phyloP scores from a whole-genome alignment of 2,888 invertebrate species.

The Diabrotica balteata region DNA sequence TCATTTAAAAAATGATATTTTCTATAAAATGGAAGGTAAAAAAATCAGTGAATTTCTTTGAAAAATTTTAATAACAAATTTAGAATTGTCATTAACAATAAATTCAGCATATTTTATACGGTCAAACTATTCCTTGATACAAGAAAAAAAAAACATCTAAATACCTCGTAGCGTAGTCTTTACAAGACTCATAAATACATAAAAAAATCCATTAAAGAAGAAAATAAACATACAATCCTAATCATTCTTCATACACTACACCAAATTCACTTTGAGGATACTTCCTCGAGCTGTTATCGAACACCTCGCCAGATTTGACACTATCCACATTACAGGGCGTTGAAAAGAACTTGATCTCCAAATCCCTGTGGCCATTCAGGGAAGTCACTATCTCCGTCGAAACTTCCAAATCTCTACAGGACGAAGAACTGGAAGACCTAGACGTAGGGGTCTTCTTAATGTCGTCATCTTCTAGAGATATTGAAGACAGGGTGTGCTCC shows the following conservation, averaged over 20 bases:
- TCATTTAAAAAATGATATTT: too few species aligned
- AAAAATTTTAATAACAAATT: too few species aligned
- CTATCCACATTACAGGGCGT: constrained; percentile 52
- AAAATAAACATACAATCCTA: constrained; percentile 8
- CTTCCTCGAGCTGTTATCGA: constrained; percentile 11
- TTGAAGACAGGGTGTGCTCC: constrained; percentile 46
- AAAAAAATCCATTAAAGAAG: not conserved
- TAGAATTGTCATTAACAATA: too few species aligned
- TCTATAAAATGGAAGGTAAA: too few species aligned
- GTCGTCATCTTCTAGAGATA: constrained; percentile 47
- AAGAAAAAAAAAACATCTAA: too few species aligned
- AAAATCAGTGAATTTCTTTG: too few species aligned
- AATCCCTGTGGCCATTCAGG: constrained; percentile 77
- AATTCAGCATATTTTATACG: too few species aligned
- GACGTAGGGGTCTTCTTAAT: constrained; percentile 51
- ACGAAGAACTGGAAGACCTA: constrained; percentile 41
- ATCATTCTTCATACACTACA: constrained; percentile 12
- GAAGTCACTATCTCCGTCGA: constrained; percentile 82
- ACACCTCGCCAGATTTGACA: constrained; percentile 15
- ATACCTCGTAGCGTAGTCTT: too few species aligned
- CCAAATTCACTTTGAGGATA: constrained; percentile 16
- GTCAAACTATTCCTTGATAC: too few species aligned
- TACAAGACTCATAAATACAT: too few species aligned
- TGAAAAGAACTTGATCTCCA: constrained; percentile 81
- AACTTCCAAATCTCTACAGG: constrained; percentile 68